Base-by-base conservation (phyloP, 2,888 invertebrate species). In the Ennomos quercinarius region DNA sequence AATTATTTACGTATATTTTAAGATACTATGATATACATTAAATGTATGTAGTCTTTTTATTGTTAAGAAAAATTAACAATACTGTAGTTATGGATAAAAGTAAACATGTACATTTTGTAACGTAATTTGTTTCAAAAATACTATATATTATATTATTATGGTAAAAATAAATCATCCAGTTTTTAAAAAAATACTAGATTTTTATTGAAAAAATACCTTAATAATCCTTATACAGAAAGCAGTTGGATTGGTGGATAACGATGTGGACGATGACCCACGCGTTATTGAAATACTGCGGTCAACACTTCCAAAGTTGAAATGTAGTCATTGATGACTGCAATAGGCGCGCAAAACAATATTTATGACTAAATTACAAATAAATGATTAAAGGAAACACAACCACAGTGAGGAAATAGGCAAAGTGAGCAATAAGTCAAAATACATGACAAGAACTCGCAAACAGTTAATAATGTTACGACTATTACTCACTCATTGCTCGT, bases 21-120 rank as follows among this genome's bases (percentile, higher is more conserved):
- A 89, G 87, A 72, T 81, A 81, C 77, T 84, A 81, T 89, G 87
- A 90, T 84, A 80, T 93, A 89, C 87, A 93, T 90, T 91, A 89
- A 91, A 86, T 93, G 89, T 90, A 93, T 87, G 89, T 92, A 93
- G 89, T 86, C 81, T 82, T 85, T 90, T 85, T 87, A 88, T 78
- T 86, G 89, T 93, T 94, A 94, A 94, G 94, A 94, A 94, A 84
- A 84, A 87, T 76, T 89, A 89, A 88, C 84, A 86, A 84, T 66
- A 68, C 63, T 86, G 86, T 91, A 90, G 89, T 87, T 89, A 87
- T 84, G 75, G 77, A 84, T 82, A 87, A 87, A 90, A 89, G 93
- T 93, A 93, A 86, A 94, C 93, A 93, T 95, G 95, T 95, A 95
- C 93, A 95, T 95, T 95, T 95, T 95, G 95, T 95, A 95, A 94